phyloP scores from a whole-genome alignment of 1,140 invertebrate species.

The Pteromalus puparum region DNA sequence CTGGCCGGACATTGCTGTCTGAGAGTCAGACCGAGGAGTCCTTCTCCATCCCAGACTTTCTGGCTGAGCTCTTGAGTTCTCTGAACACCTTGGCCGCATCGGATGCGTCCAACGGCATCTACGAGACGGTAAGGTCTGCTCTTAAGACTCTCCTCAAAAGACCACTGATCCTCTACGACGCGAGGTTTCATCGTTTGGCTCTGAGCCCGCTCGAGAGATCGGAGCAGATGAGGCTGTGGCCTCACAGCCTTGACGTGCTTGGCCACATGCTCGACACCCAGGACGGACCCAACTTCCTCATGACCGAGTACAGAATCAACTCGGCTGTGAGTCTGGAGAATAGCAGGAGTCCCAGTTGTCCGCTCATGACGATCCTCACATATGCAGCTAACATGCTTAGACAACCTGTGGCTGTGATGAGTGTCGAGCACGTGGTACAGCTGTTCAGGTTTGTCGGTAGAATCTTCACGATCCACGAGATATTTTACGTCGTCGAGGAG shows the following conservation, averaged over 20 bases:
- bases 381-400: constrained; percentile 65
- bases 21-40: constrained; percentile 59
- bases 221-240: constrained; percentile 63
- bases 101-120: constrained; percentile 64
- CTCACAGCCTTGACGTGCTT: constrained; percentile 67
- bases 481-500: constrained; percentile 63
- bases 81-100: constrained; percentile 63
- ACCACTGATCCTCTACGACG: constrained; percentile 60
- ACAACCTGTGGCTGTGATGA: constrained; percentile 71
- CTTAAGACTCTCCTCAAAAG: constrained; percentile 63
- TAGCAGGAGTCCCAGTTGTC: constrained; percentile 52
- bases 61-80: constrained; percentile 60
- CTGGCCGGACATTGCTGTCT: constrained; percentile 61
- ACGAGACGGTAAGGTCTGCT: constrained; percentile 63
- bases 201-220: constrained; percentile 63
- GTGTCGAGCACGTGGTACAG: constrained; percentile 62
- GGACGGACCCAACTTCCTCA: constrained; percentile 65
- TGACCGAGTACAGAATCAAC: constrained; percentile 58
- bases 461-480: constrained; percentile 65
- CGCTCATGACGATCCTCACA: constrained; percentile 60
- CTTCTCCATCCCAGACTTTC: constrained; percentile 64
- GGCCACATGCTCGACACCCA: constrained; percentile 65
- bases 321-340: background rate
- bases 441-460: constrained; percentile 66
- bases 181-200: constrained; percentile 65